A percentile compares a stretch with the other conserved stretches of the same genome.
These are phyloP conservation scores for Epizoanthus scotinus DNA, from an alignment of 92 coral and sea anemone genomes.

Conservation along the genomic window DNA sequence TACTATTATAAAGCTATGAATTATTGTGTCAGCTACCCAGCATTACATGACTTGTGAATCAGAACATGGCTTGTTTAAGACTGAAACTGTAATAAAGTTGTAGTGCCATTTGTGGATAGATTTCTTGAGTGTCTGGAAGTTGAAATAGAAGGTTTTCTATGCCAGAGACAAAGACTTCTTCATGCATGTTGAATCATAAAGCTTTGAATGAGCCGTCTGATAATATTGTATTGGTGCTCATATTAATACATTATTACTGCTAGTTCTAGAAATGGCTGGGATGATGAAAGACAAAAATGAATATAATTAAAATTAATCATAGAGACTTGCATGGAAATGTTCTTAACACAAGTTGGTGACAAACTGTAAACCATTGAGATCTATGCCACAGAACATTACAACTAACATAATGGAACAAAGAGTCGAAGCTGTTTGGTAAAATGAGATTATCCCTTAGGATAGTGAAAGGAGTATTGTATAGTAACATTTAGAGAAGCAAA, in stretches of 20 bases:
- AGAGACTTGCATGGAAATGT: neutral
- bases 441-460: neutral
- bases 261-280: neutral
- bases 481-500: neutral
- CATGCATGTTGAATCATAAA: slow-evolving; percentile 33
- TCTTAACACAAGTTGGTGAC: neutral
- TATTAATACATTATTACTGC: neutral
- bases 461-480: neutral
- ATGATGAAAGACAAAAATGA: neutral
- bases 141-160: neutral
- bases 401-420: slow-evolving; percentile 19
- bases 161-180: slow-evolving; percentile 5
- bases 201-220: neutral
- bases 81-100: neutral
- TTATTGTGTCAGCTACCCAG: neutral
- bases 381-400: neutral
- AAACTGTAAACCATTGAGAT: neutral
- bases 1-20: neutral
- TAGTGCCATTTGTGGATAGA: neutral
- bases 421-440: neutral
- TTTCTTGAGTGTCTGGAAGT: neutral
- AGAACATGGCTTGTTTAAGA: neutral
- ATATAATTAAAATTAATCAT: neutral
- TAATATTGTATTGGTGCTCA: neutral
- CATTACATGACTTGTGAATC: neutral